These are phyloP conservation scores for Heteromyza rotundicornis DNA, from an alignment of 2,888 invertebrate species.

Conservation along the genomic window DNA sequence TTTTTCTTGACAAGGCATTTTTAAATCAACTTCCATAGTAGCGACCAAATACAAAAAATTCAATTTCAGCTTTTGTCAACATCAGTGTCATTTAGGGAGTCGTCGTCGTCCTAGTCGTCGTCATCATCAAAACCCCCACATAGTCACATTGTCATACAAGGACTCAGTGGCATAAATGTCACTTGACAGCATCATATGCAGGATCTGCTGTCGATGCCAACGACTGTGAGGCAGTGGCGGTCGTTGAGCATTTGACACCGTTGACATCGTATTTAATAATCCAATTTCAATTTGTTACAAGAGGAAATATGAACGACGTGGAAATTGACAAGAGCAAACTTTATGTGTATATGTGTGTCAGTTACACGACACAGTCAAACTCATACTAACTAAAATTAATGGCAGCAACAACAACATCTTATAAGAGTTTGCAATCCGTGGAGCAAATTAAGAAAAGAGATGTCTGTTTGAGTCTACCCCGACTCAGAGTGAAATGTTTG, in stretches of 20 bases:
- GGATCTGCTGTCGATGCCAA: no score
- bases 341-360: neutral
- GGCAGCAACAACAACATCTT: no score
- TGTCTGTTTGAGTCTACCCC: no score
- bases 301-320: slow-evolving; percentile 3
- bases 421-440: no score
- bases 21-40: neutral
- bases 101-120: no score
- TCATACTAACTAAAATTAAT: no score
- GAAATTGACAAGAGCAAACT: neutral
- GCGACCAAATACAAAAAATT: neutral
- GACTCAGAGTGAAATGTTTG: no score
- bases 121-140: neutral
- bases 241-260: slow-evolving; percentile 2
- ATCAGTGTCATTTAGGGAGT: neutral
- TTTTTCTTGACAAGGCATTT: no score
- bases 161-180: neutral
- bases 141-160: neutral
- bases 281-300: slow-evolving; percentile 15
- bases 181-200: neutral
- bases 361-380: neutral
- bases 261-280: slow-evolving; percentile 14
- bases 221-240: no score
- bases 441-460: no score
- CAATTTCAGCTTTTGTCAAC: neutral